Evolutionary conservation across 1,140 invertebrate genomes (phyloP), one percentile per base, ranked within the genome.

Genomic region (Drosophila pandora): DNA sequence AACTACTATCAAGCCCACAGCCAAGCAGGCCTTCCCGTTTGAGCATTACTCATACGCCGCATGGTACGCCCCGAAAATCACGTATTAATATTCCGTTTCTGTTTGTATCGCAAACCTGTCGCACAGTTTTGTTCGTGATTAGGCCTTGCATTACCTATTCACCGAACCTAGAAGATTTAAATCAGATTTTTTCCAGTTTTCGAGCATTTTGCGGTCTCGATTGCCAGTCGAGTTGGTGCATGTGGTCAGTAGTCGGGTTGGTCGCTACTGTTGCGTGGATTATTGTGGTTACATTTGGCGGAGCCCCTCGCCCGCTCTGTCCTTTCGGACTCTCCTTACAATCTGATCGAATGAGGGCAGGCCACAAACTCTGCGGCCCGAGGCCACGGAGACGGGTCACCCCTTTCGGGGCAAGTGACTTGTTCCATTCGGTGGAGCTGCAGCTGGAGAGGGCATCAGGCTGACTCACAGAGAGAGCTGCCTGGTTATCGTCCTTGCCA

Each of bases 161-260:
- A 12, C 41, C 7, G 34, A 22, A 37, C 25, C 25, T 28, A 28
- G 25, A 28, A 28, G 25, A 28, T 28, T 64, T n/a, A 2, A 32
- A 37, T 37, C 3, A 37, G 10, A 43, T 47, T 68, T 47, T 21
- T 12, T 22, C n/a, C 61, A 45, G 41, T 69, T 49, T 23, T 23
- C 23, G 30, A 69, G 37, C 23, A 69, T 69, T 70, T 57, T 69
- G 63, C 34, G 67, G 67, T 69, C 50, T 48, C 23, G 47, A 64
- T 52, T 70, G 58, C 37, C 43, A 56, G 37, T 49, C 22, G 34
- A 70, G 47, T 58, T n/a, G 43, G 13, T 10, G 48, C 60, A 45
- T 67, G 77, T 60, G 81, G 78, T 85, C 82, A 87, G 81, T 73
- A 81, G 72, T 77, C 56, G 77, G 58, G 43, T 74, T 60, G 37